A percentile compares a stretch with the other conserved stretches of the same genome.
phyloP scores from a whole-genome alignment of 2,113 vertebrate genomes.

The Sceloporus undulatus region DNA sequence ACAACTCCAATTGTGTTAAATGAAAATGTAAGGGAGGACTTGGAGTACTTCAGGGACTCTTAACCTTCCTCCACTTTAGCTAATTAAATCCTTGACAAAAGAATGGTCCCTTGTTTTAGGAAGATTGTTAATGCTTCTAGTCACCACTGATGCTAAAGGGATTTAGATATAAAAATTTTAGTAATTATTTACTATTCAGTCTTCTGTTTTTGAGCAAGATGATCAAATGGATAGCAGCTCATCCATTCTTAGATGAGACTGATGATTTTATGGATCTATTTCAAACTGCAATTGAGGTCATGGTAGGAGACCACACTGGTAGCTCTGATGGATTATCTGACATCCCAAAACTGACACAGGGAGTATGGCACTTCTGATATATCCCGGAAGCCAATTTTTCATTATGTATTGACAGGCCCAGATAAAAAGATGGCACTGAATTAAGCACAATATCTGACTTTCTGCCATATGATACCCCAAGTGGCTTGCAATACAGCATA shows the following conservation, averaged over 20 bases:
- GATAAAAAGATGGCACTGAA: neutral
- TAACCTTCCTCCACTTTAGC: neutral
- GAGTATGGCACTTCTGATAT: neutral
- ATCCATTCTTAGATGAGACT: neutral
- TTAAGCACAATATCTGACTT: neutral
- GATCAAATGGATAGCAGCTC: no score
- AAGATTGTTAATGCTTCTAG: neutral
- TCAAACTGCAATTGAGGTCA: neutral
- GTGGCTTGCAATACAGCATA: neutral
- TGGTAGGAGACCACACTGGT: neutral
- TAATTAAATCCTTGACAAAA: neutral
- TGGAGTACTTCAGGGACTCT: neutral
- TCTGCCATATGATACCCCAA: neutral
- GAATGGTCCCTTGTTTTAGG: neutral
- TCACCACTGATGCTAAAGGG: neutral
- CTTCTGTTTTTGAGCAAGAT: neutral
- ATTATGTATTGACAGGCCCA: neutral
- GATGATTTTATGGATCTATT: neutral
- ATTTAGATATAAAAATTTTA: neutral
- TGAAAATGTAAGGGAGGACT: neutral
- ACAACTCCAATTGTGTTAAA: neutral
- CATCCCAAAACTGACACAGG: neutral
- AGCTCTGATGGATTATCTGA: neutral
- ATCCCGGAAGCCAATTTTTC: neutral
- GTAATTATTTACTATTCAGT: neutral